Evolutionary conservation across 2,797 vertebrate species (phyloP), one percentile per base, ranked within the genome.

Genomic region (Phoeniculus purpureus): DNA sequence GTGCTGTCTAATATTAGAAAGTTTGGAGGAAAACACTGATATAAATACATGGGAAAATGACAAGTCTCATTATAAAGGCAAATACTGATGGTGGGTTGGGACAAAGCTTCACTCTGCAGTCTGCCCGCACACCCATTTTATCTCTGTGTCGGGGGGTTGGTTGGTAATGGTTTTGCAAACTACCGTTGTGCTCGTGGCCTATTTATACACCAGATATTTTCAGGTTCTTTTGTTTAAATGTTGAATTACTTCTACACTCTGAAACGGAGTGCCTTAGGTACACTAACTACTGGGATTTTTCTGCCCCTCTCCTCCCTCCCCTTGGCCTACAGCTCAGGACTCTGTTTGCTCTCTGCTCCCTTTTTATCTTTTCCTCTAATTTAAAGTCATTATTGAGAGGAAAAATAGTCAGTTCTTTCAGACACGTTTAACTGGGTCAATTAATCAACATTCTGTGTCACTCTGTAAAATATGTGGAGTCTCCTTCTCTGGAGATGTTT

Each of bases 201-300:
- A n/a, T 67, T 87, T 87, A 73, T 91, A 79, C 4, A 3, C 47
- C 71, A 76, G 58, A 70, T 77, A 31, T 82, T 86, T 94, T 79
- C 56, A 92, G 66, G 40, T 22, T 62, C 51, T 75, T 68, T 62
- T 27, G 8, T 70, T 32, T 10, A 12, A 15, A 79, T 80, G 31
- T 74, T 79, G 15, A 87, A 56, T 86, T 90, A 74, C 31, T 88
- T 90, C 58, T 79, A n/a, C 5, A 87, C 16, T 71, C 62, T 92
- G 32, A 90, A 90, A 87, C 90, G 64, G 61, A 90, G 48, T 87
- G 68, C 32, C 32, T 90, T 80, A 91, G 71, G 29, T 85, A 82
- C 9, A 50, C 40, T 89, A 86, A 89, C 78, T 81, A 18, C 48
- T 55, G 71, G 58, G 74, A 91, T 86, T 34, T 84, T 91, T 81